Evolutionary conservation across 2,888 invertebrate species (phyloP).

Genomic region (Osmoderma eremita): DNA sequence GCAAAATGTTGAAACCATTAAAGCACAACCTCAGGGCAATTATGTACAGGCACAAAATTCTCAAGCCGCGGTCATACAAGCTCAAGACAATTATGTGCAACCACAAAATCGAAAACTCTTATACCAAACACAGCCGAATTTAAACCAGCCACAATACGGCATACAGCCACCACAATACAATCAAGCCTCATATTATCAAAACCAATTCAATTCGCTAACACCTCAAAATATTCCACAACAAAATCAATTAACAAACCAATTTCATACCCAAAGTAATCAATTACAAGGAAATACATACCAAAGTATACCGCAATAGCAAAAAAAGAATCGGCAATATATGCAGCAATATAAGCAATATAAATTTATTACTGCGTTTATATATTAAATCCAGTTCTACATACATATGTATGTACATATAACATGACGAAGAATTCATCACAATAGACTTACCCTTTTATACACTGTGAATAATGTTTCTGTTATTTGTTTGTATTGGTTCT

Average conservation of each 20-base stretch:
- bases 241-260: slow-evolving; percentile 3
- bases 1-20: not conserved
- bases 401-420: too few species aligned
- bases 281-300: not conserved
- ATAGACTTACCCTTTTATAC: too few species aligned
- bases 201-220: not conserved
- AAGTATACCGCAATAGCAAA: not conserved
- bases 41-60: not conserved
- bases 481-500: too few species aligned
- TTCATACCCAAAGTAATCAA: slow-evolving; percentile 1
- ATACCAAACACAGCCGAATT: slow-evolving; percentile 1
- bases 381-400: too few species aligned
- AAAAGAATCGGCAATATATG: not conserved
- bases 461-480: too few species aligned
- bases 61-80: not conserved
- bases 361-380: too few species aligned
- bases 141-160: not conserved
- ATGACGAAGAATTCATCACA: too few species aligned
- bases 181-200: slow-evolving; percentile 17
- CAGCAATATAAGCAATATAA: too few species aligned
- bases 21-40: not conserved
- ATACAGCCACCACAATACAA: slow-evolving; percentile 8
- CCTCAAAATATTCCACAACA: slow-evolving; percentile 5
- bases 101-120: slow-evolving; percentile 5
- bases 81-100: not conserved